A percentile compares a stretch with the other conserved stretches of the same genome.
Evolutionary conservation across 2,113 vertebrate genomes (phyloP).

Genomic region (Triplophysa tibetana): DNA sequence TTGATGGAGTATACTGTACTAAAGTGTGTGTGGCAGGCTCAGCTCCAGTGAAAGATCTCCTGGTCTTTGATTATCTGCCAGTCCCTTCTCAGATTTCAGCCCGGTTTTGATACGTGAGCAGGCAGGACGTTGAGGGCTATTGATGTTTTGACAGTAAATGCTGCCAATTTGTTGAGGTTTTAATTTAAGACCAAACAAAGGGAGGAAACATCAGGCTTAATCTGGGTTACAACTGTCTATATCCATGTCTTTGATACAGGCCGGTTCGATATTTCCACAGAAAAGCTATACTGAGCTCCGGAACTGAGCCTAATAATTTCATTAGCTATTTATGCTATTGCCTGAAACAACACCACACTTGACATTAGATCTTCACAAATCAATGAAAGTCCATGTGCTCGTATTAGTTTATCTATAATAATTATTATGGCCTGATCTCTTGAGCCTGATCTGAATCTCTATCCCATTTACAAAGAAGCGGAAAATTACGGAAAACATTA

Average conservation of each 20-base stretch:
- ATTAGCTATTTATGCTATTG: background rate
- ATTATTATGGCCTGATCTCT: background rate
- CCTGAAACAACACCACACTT: conserved; percentile 35
- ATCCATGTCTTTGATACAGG: conserved; percentile 32
- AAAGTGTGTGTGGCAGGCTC: conserved; percentile 33
- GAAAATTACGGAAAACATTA: too few species aligned
- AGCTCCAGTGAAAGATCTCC: conserved; percentile 43
- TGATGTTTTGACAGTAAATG: background rate
- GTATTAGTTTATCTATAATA: background rate
- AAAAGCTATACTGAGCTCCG: background rate
- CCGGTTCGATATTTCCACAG: conserved; percentile 39
- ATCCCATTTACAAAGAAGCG: background rate
- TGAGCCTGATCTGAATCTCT: background rate
- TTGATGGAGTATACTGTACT: conserved; percentile 21
- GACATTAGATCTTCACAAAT: conserved; percentile 28
- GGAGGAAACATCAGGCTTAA: conserved; percentile 47
- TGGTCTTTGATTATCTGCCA: conserved; percentile 54
- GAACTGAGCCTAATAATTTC: background rate
- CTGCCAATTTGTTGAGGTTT: conserved; percentile 39
- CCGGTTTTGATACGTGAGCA: background rate
- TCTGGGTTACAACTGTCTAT: conserved; percentile 23
- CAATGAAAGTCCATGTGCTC: background rate
- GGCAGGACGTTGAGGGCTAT: too few species aligned
- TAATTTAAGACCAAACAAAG: conserved; percentile 51
- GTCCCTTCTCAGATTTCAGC: conserved; percentile 38